Base-by-base conservation (phyloP, 1,140 invertebrate genomes). In the Eriocheir sinensis region DNA sequence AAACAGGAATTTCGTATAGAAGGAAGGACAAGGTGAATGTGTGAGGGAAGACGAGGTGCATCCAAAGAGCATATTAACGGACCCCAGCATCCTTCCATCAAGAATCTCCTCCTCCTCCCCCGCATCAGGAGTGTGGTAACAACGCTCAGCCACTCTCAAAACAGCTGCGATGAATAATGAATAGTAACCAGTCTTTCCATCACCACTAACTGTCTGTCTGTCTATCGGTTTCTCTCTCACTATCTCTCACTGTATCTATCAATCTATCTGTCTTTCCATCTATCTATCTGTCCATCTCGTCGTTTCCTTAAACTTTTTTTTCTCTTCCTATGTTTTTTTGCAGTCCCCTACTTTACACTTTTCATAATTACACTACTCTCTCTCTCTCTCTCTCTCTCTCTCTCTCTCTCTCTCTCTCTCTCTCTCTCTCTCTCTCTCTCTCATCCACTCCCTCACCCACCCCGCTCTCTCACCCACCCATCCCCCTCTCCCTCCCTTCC, bases 401-500 rank as follows among this genome's bases (percentile, higher is more conserved):
- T 6, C 44, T 6, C 44, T 6, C 44, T 6, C 44, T 6, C 44
- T 6, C 4, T 6, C 21, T 60, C 53, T 60, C 53, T 60, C 53
- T 60, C 53, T 60, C 53, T 60, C 53, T 60, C 53, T 60, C 60
- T 8, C 44, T 48, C 44, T 15, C 44, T 48, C 44, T 48, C 44
- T 48, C 44, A 4, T 48, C 44, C 15, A 4, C 15, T 15, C 15
- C 44, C 15, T 48, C 44, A 8, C 44, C 15, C 44, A 8, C 44
- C n/a, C n/a, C n/a, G n/a, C 60, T 72, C 60, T 72, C 60, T 72
- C 60, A n/a, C 60, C n/a, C 60, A n/a, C 60, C n/a, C 60, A n/a
- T 72, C 60, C n/a, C 60, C n/a, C 60, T 72, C 60, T 72, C 60
- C n/a, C 60, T 72, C 60, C n/a, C 60, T 72, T n/a, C n/a, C 60